Base-by-base conservation (phyloP, 2,797 vertebrate species). In the Hyperoplus lanceolatus region DNA sequence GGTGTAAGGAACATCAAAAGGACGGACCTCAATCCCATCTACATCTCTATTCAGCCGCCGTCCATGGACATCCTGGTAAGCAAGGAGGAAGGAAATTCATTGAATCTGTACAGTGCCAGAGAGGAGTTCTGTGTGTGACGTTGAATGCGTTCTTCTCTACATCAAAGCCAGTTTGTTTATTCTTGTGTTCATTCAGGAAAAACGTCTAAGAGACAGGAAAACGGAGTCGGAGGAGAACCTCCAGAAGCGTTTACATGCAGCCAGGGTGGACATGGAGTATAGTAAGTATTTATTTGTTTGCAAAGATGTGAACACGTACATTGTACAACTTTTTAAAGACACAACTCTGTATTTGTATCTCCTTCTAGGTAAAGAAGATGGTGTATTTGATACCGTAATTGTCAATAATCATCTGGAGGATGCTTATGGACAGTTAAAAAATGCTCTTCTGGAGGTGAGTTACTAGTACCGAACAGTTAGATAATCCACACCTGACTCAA, bases 161-260 rank as follows among this genome's bases (percentile, higher is more conserved):
- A 7, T 6, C 5, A 4, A 14, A 0, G 8, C 3, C 5, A 45
- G 0, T 14, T 56, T 21, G 6, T 16, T 62, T 1, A 42, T 16
- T 29, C 29, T 29, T 59, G 13, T 36, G 0, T 74, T 51, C 12
- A 83, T 78, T 56, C 73, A 99, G 98, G 98, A 99, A 85, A 95
- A 96, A 55, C 94, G 98, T 50, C 89, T 99, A 21, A 94, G 97
- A 38, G 96, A 96, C 77, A 92, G 98, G 14, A 95, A 97, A 87
- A 99, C 98, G 0, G 98, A 99, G 90, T 96, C 97, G 0, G 97
- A 99, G 81, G 97, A 98, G 64, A 98, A 94, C 83, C 94, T 99
- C 62, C 93, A 88, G 83, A 97, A 94, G 86, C 96, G 98, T 74
- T 83, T 99, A 85, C 60, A 74, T 0, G 94, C 97, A 0, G 98